Base-by-base conservation (phyloP, 1,140 invertebrate species). In the Dufourea novaeangliae region DNA sequence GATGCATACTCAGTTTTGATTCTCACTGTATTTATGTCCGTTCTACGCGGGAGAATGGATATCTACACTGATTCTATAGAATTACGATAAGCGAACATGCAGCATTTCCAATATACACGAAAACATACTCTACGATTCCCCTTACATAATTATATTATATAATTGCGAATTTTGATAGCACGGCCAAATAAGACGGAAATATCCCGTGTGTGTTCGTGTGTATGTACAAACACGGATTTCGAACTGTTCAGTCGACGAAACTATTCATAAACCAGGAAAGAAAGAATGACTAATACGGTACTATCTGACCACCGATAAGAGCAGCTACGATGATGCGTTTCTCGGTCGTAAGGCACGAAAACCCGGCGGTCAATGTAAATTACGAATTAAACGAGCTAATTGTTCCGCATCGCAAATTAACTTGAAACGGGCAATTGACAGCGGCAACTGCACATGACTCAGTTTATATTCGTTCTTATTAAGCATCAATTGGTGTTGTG, bases 401-500 rank as follows among this genome's bases (percentile, higher is more conserved):
- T 73, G 66, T 56, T 73, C 56, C 50, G 12, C 41, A 46, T 73
- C 2, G 39, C 54, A 34, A 83, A 77, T 79, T 72, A 74, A 81
- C 57, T 84, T 75, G 66, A 84, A 77, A 69, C 59, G 39, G 27
- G 39, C 68, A 76, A 84, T 77, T 79, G 78, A 39, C 54, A 62
- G 69, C 29, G 32, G 59, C 41, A 75, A 79, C 77, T 57, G 46
- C 54, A 81, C 10, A 69, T 61, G 74, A 69, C 59, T 73, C 46
- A 72, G 52, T 52, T 71, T 74, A 81, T 81, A 85, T 84, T 85
- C 29, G 39, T 78, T 85, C 79, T 84, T 78, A 81, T 85, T 84
- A 84, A 84, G 82, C 78, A 78, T 70, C 79, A 85, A 85, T 84
- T 85, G 79, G n/a, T 57, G 52, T 80, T 78, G 37, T 44, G 73